Percentiles rank a stretch among this genome's conserved stretches.
Conservation (phyloP, 2,888 invertebrate genomes). For the Dendrolimus houi region DNA sequence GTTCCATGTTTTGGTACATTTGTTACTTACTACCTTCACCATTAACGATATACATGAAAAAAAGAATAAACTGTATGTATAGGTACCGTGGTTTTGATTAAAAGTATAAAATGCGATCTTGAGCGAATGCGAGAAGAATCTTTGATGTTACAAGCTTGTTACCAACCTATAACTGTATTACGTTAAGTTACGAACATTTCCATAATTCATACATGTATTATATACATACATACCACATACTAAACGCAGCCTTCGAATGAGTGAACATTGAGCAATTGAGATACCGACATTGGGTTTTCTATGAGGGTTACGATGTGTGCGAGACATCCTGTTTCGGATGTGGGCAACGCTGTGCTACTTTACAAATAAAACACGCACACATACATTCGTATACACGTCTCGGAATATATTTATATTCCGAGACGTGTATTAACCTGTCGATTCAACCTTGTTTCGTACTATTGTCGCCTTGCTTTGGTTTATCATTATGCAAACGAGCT, state of each 20-base stretch:
- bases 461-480: slow-evolving; percentile 41
- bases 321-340: slow-evolving; percentile 30
- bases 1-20: no score
- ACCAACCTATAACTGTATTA: no score
- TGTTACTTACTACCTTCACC: no score
- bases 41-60: no score
- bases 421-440: slow-evolving; percentile 66
- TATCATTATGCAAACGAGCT: slow-evolving; percentile 54
- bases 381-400: slow-evolving; percentile 11
- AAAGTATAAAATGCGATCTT: no score
- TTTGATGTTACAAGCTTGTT: no score
- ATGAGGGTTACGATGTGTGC: slow-evolving; percentile 15
- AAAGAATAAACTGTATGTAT: no score
- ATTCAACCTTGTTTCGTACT: slow-evolving; percentile 54
- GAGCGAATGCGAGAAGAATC: no score
- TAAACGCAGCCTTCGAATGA: slow-evolving; percentile 12
- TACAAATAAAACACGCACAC: slow-evolving; percentile 19
- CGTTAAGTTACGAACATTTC: no score
- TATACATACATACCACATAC: neutral
- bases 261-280: slow-evolving; percentile 20
- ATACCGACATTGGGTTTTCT: slow-evolving; percentile 10
- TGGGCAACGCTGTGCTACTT: neutral
- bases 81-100: no score
- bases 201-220: no score
- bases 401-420: slow-evolving; percentile 3